Evolutionary conservation across 2,113 vertebrate species (phyloP).

Genomic region (mouse (Mus musculus)): GRCm39 chr7:108547001-108547500

Average conservation of each 20-base stretch:
- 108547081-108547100: background rate
- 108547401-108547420: background rate
- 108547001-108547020: background rate
- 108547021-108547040: background rate
- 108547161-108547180: background rate
- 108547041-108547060: background rate
- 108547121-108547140: background rate
- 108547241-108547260: background rate
- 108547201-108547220: background rate
- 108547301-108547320: background rate
- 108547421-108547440: background rate
- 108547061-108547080: background rate
- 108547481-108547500: background rate
- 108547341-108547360: background rate
- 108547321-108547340: background rate
- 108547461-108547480: slow-evolving; percentile 8
- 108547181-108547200: background rate
- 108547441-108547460: background rate
- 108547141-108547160: background rate
- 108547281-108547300: background rate
- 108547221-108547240: background rate
- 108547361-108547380: background rate
- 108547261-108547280: background rate
- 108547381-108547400: background rate
- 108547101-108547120: background rate